phyloP scores from a whole-genome alignment of 2,113 vertebrate species.

The Thymallus thymallus region DNA sequence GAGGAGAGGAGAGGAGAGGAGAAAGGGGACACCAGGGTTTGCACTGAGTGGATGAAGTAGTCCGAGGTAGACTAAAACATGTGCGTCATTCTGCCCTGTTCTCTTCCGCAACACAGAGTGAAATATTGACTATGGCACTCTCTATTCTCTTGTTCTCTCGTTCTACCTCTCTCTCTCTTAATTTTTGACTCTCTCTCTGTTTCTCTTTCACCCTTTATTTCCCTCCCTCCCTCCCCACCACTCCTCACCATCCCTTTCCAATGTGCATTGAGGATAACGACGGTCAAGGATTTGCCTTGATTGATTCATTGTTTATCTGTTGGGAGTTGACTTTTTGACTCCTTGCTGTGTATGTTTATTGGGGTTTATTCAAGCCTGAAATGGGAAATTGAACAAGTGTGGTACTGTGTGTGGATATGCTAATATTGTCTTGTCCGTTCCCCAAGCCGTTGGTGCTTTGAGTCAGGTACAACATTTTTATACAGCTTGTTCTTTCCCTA shows the following conservation, averaged over 20 bases:
- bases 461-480: too few species aligned
- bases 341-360: background rate
- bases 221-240: too few species aligned
- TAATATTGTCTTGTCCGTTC: background rate
- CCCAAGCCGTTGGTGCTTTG: background rate
- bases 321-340: background rate
- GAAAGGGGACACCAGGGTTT: conserved; percentile 60
- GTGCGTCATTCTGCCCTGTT: conserved; percentile 58
- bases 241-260: too few species aligned
- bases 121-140: conserved; percentile 63
- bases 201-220: background rate
- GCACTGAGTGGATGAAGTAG: conserved; percentile 53
- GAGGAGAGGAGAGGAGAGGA: too few species aligned
- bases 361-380: background rate
- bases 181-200: background rate
- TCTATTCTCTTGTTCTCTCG: conserved; percentile 14
- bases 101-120: conserved; percentile 51
- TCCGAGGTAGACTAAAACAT: conserved; percentile 33
- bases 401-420: background rate
- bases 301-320: background rate
- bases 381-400: background rate
- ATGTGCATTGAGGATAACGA: background rate
- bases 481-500: too few species aligned
- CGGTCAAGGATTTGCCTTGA: background rate
- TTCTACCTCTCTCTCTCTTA: background rate